Evolutionary conservation across 92 coral and sea anemone genomes (phyloP).

Genomic region (Epizoanthus stellaris): DNA sequence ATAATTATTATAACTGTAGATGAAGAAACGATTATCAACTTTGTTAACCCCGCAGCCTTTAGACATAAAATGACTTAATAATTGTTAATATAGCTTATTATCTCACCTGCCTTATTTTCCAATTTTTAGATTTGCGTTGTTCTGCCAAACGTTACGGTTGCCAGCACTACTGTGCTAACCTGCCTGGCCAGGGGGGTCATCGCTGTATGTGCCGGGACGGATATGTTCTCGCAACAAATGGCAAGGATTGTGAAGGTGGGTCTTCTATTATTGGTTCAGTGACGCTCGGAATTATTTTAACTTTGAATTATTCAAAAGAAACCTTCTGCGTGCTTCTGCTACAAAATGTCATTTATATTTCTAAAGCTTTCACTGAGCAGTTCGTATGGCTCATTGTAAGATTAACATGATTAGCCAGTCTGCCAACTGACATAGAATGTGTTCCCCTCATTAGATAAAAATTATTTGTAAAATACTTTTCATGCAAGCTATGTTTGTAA

Average conservation of each 20-base stretch:
- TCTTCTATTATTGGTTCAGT: too few species aligned
- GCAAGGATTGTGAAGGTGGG: conserved; percentile 84
- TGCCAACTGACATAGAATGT: too few species aligned
- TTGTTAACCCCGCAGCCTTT: not conserved
- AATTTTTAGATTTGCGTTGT: conserved; percentile 49
- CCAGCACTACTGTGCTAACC: conserved; percentile 79
- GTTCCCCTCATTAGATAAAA: too few species aligned
- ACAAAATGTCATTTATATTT: too few species aligned
- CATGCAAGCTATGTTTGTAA: too few species aligned
- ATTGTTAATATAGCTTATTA: not conserved
- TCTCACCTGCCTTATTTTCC: not conserved
- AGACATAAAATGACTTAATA: not conserved
- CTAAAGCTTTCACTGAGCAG: too few species aligned
- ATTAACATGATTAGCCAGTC: too few species aligned
- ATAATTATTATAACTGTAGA: not conserved
- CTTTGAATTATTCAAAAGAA: too few species aligned
- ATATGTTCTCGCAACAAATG: conserved; percentile 71
- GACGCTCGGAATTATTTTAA: too few species aligned
- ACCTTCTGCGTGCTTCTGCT: too few species aligned
- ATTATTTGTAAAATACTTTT: too few species aligned
- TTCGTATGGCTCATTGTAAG: too few species aligned
- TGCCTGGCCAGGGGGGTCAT: conserved; percentile 79
- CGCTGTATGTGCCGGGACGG: conserved; percentile 90
- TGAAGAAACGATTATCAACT: not conserved
- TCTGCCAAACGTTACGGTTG: conserved; percentile 78